Evolutionary conservation across 2,888 invertebrate genomes (phyloP), one percentile per base, ranked within the genome.

Genomic region (Aphidoletes aphidimyza): DNA sequence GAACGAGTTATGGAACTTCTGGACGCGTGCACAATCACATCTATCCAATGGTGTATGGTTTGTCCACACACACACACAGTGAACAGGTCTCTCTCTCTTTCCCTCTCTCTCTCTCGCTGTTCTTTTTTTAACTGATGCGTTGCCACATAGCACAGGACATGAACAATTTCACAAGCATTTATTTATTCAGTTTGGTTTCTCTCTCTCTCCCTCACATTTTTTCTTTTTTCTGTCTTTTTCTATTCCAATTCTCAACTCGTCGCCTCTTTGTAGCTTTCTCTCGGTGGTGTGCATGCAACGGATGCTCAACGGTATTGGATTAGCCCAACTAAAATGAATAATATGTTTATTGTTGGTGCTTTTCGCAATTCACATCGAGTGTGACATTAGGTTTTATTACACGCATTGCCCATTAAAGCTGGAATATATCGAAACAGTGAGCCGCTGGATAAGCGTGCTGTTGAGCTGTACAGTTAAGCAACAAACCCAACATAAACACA

Each of bases 341-440:
- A 69, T 69, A 69, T 69, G 69, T 69, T 69, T 69, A 69, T 69
- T 69, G 69, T 30, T 30, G 34, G 69, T 39, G n/a, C 69, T 30
- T 69, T 30, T 34, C 30, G 30, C 69, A 30, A 69, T 69, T 69
- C 69, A 14, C 69, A 69, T 69, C 26, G 30, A 69, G 69, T 69
- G 26, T 69, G 69, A 69, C 69, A 69, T 69, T 69, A 69, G 69
- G n/a, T 69, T 69, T 22, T 69, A 69, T 69, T 69, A 69, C 69
- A 69, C 34, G 69, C 69, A 69, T 30, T 69, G 34, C 0, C 69
- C 14, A 69, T 69, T 69, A 69, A 69, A 69, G 9, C 9, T 14
- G 1, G 3, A 69, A 26, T 69, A 5, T 3, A 30, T 30, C 69
- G 14, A 69, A 0, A 14, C 14, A 69, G 34, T 34, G 30, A 30